Base-by-base conservation (phyloP, 2,888 invertebrate genomes). In the Malthinus flaveolus region DNA sequence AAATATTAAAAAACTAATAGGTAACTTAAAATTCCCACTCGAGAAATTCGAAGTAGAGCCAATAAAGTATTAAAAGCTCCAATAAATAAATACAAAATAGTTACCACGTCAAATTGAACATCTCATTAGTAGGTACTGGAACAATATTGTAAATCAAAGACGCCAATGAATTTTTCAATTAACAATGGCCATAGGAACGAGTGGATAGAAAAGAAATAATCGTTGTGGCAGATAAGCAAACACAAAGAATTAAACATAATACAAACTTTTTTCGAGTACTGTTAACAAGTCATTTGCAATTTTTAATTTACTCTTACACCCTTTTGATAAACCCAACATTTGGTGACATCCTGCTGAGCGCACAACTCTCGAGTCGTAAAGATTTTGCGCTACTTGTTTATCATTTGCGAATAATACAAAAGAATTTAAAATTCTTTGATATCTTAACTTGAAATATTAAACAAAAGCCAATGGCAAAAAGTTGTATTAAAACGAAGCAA, bases 211-310 rank as follows among this genome's bases (percentile, higher is more conserved):
- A 58, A 53, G 37, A 47, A 51, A 52, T 58, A 49, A 53, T 58
- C 49, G 53, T 53, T 49, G 37, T 45, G 53, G 31, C 12, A 45
- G 34, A 55, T 50, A 49, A 54, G 31, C 54, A 59, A 54, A 55
- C 39, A 59, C 35, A 59, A 59, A 59, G 23, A 47, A 50, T 15
- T 9, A n/a, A 34, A 39, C 31, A 50, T 35, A 33, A 49, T 39
- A 49, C 32, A 13, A 37, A 45, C 32, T 46, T 45, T 34, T 34
- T 49, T 54, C 35, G 39, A 59, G 59, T 39, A 51, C 56, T 48
- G 59, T 59, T 51, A 45, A 52, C 50, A 59, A 59, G 59, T 56
- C 56, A 59, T 59, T 59, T 55, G 59, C 55, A 52, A 56, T 55
- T 56, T 56, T 59, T 59, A 56, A 59, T 59, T 59, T 49, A 46